A percentile compares a stretch with the other conserved stretches of the same genome.
Evolutionary conservation across 2,797 vertebrate genomes (phyloP).

Genomic region (Smutsia temminckii): DNA sequence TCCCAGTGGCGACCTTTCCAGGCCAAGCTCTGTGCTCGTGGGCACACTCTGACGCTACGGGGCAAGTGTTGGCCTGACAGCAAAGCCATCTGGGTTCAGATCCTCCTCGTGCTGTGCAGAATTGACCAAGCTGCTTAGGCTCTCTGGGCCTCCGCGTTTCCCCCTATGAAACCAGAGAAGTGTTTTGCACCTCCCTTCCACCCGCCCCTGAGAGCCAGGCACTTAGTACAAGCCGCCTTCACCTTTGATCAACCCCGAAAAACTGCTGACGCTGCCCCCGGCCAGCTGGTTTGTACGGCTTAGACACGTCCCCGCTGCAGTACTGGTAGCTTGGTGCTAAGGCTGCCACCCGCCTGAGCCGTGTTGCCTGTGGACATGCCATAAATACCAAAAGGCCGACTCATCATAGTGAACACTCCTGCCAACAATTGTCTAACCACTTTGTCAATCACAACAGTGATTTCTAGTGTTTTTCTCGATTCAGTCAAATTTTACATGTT

Average conservation of each 20-base stretch:
- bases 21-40: not conserved
- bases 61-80: not conserved
- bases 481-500: not conserved
- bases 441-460: not conserved
- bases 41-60: not conserved
- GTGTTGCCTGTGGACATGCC: not conserved
- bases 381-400: not conserved
- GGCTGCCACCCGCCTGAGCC: not conserved
- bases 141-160: not conserved
- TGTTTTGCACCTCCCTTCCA: not conserved
- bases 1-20: not conserved
- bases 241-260: not conserved
- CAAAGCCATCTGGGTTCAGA: not conserved
- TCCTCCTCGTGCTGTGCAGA: not conserved
- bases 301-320: rapidly evolving
- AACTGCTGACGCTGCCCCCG: not conserved
- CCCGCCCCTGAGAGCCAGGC: not conserved
- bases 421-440: not conserved
- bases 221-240: not conserved
- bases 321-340: not conserved
- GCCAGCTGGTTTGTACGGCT: rapidly evolving
- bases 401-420: not conserved
- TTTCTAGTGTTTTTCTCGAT: not conserved
- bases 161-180: not conserved
- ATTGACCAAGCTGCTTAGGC: not conserved